These are phyloP conservation scores for Drosophila antonietae DNA, from an alignment of 2,888 invertebrate species.

Conservation along the genomic window DNA sequence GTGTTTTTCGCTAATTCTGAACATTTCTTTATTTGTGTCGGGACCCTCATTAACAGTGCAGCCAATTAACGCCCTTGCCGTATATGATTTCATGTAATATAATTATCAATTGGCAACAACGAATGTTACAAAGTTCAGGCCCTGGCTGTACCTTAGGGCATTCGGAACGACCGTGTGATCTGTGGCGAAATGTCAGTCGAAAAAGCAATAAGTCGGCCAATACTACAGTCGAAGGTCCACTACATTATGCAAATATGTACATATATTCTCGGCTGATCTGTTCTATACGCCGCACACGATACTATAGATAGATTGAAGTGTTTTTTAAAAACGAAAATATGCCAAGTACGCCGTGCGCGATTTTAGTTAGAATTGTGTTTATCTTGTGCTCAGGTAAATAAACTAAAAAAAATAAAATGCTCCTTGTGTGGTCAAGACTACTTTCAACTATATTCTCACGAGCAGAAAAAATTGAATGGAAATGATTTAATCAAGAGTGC, in stretches of 20 bases:
- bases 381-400: slow-evolving; percentile 53
- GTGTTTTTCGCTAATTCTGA: neutral
- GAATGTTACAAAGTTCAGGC: slow-evolving; percentile 29
- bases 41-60: slow-evolving; percentile 5
- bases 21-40: neutral
- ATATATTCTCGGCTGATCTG: slow-evolving; percentile 33
- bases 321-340: slow-evolving; percentile 29
- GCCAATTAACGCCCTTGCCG: slow-evolving; percentile 10
- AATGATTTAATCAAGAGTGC: neutral
- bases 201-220: slow-evolving; percentile 36
- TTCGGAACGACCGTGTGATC: neutral
- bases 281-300: slow-evolving; percentile 17
- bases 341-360: slow-evolving; percentile 21
- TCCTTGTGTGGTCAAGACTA: slow-evolving; percentile 48
- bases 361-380: slow-evolving; percentile 58
- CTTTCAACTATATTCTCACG: slow-evolving; percentile 54
- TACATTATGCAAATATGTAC: slow-evolving; percentile 44
- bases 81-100: neutral
- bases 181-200: slow-evolving; percentile 12
- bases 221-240: slow-evolving; percentile 50
- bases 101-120: slow-evolving; percentile 3
- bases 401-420: slow-evolving; percentile 52
- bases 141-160: slow-evolving; percentile 14
- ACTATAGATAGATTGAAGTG: slow-evolving; percentile 40
- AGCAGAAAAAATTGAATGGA: neutral